Base-by-base conservation (phyloP, 2,888 invertebrate genomes). In the Dorcus hopei region DNA sequence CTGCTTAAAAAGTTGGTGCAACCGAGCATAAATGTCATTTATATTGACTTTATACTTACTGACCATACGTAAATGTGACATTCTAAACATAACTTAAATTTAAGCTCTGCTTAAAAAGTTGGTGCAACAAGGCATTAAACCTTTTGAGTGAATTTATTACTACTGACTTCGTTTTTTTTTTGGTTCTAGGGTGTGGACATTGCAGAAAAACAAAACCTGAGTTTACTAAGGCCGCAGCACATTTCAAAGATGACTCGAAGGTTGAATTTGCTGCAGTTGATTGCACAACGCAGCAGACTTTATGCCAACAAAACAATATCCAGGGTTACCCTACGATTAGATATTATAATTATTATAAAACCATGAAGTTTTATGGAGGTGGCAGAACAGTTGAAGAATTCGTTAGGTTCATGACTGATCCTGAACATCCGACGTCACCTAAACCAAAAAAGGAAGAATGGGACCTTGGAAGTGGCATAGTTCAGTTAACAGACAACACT, bases 151-250 rank as follows among this genome's bases (percentile, higher is more conserved):
- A 38, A 6, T 48, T 52, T 52, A 7, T 52, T 52, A 26, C 43
- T 42, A 26, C 52, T 42, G 42, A 19, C 19, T 52, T 52, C n/a
- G 2, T 19, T 6, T 43, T 9, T 7, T 41, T 7, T 41, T 26
- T 38, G 41, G 38, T 38, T 61, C 43, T 65, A 93, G 93, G 94
- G 94, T 95, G 95, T 75, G 93, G 93, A 0, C 93, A 94, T 76
- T 95, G 94, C 74, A 94, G 94, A 74, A 87, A 85, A 69, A 87
- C 92, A 0, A 95, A 95, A 77, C 93, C 94, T 0, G 92, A 90
- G 72, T 89, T 87, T 72, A 85, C 84, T 49, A 82, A 81, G 33
- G 93, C 94, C 1, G 93, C 93, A 0, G 87, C 86, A 49, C 77
- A 81, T 23, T 87, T 91, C 68, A 86, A 85, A 48, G 91, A 93